A percentile compares a stretch with the other conserved stretches of the same genome.
Evolutionary conservation across 2,797 vertebrate genomes (phyloP).

Genomic region (Mormyrops attenuatus): DNA sequence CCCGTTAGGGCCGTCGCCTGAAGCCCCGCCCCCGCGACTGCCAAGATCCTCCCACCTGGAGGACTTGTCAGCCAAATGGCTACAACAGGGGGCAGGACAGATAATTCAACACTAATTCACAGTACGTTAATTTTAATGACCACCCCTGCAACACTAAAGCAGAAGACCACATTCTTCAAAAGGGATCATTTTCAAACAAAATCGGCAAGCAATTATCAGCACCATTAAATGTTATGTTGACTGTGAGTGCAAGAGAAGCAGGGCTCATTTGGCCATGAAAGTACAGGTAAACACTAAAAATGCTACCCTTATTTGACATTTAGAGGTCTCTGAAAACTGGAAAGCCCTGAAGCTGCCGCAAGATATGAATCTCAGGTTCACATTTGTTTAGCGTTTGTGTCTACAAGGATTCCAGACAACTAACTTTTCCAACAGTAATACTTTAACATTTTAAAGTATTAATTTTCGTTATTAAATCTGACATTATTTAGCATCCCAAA

Average conservation of each 20-base stretch:
- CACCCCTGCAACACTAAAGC: neutral
- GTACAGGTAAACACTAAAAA: neutral
- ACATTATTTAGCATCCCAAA: neutral
- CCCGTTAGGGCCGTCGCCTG: slow-evolving; percentile 65
- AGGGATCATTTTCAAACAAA: neutral
- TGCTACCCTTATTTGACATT: neutral
- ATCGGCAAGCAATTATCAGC: neutral
- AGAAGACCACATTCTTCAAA: neutral
- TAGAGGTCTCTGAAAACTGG: neutral
- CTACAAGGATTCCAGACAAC: neutral
- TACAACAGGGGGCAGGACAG: slow-evolving; percentile 33
- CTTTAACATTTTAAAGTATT: neutral
- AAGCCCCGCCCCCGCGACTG: slow-evolving; percentile 58
- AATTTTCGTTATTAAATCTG: neutral
- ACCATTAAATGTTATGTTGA: neutral
- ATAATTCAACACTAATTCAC: neutral
- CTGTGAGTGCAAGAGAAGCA: neutral
- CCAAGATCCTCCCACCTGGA: slow-evolving; percentile 73
- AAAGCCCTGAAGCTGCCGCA: neutral
- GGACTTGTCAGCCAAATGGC: slow-evolving; percentile 74
- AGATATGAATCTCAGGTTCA: neutral
- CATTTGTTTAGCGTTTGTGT: neutral
- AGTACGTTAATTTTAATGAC: neutral
- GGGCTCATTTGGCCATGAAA: neutral
- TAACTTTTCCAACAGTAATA: neutral